Evolutionary conservation across 2,113 vertebrate species (phyloP).

Genomic region (Amblyornis subalaris): DNA sequence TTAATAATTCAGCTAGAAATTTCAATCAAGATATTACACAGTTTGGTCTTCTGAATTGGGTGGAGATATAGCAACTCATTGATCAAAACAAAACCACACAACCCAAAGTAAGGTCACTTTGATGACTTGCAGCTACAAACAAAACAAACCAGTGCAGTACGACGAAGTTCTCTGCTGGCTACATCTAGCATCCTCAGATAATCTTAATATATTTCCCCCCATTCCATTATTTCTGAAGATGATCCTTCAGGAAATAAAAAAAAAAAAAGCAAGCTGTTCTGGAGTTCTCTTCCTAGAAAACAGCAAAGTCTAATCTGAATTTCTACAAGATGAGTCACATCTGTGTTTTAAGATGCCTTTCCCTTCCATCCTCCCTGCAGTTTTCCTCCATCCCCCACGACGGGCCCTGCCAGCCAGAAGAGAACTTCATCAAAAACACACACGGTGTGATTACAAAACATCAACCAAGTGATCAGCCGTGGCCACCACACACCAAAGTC

Average conservation of each 20-base stretch:
- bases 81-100: background rate
- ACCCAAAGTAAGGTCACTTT: conserved; percentile 3
- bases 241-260: background rate
- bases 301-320: background rate
- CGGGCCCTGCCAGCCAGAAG: background rate
- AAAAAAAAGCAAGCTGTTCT: background rate
- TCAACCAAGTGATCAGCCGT: conserved; percentile 16
- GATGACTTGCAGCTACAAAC: conserved; percentile 30
- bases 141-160: background rate
- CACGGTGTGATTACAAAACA: background rate
- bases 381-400: background rate
- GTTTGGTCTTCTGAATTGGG: background rate
- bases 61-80: background rate
- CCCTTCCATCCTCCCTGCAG: conserved; percentile 12
- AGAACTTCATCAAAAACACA: conserved; percentile 30
- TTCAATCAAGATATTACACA: background rate
- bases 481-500: conserved; percentile 12
- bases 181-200: background rate
- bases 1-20: background rate
- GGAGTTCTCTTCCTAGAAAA: background rate
- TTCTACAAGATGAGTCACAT: conserved; percentile 40
- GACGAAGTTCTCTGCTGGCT: conserved; percentile 40
- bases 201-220: background rate
- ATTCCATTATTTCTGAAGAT: background rate
- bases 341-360: conserved; percentile 21